phyloP scores from a whole-genome alignment of 1,140 invertebrate species.

The Samia ricini region DNA sequence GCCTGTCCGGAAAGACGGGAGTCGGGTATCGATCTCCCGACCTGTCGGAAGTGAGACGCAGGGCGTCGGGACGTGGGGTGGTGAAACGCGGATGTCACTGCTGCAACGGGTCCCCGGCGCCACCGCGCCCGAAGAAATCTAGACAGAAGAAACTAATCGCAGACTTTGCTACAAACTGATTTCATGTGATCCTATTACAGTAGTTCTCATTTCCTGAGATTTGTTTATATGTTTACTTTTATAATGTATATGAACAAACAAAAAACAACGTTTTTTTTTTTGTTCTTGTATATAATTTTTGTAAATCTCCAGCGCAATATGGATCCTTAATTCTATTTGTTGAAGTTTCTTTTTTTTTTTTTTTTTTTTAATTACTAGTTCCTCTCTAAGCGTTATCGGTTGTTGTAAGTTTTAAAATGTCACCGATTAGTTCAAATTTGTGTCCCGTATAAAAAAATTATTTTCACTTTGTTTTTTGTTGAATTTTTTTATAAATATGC shows the following conservation, averaged over 20 bases:
- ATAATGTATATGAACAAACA: constrained; percentile 22
- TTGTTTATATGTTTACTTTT: constrained; percentile 10
- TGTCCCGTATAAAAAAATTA: constrained; percentile 24
- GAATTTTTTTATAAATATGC: constrained; percentile 43
- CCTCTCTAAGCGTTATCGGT: constrained; percentile 45
- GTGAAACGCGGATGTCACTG: constrained; percentile 73
- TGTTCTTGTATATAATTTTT: constrained; percentile 67
- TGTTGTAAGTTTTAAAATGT: constrained; percentile 35
- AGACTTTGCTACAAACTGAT: constrained; percentile 40
- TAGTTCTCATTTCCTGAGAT: not conserved
- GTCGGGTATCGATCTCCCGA: constrained; percentile 52
- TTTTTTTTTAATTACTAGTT: too few relatives aligned
- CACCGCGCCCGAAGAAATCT: constrained; percentile 51
- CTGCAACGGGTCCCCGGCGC: constrained; percentile 59
- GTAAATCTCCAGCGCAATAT: constrained; percentile 15
- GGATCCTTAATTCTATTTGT: constrained; percentile 31
- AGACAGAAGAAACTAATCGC: constrained; percentile 50
- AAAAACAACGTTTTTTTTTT: constrained; percentile 11
- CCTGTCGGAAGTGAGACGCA: constrained; percentile 37
- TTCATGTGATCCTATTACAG: constrained; percentile 14
- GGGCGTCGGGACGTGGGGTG: constrained; percentile 60
- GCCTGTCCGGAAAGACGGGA: constrained; percentile 56
- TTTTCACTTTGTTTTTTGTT: constrained; percentile 30
- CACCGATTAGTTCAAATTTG: constrained; percentile 59
- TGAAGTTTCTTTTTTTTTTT: constrained; percentile 20